Evolutionary conservation across 2,797 vertebrate species (phyloP), one percentile per base, ranked within the genome.

Genomic region (Dryobates pubescens): DNA sequence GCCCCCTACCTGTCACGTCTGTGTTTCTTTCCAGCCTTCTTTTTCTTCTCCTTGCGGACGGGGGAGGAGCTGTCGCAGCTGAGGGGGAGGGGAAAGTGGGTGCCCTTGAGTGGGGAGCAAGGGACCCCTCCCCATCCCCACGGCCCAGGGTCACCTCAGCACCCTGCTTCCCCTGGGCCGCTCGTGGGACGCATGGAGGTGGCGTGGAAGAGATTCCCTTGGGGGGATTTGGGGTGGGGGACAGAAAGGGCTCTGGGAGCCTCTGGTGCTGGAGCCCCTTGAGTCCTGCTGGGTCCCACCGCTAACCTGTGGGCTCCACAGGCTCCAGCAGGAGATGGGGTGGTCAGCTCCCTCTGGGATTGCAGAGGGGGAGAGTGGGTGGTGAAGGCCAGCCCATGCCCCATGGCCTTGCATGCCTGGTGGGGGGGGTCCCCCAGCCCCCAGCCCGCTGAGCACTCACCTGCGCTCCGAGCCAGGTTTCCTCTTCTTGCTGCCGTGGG

Each of bases 11-110:
- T 99, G 98, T 99, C 98, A 93, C 99, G 98, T 92, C 98, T 99
- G 97, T 99, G 99, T 96, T 99, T 99, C 98, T 99, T 99, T 93
- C 98, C 97, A 73, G 98, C 98, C 97, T 99, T 98, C 96, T 99
- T 99, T 96, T 98, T 99, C 97, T 99, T 99, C 94, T 99, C 99
- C 96, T 98, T 98, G 95, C 98, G 98, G 88, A 98, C 97, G 41
- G 99, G 98, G 49, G 99, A 99, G 38, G 98, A 98, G 96, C 99
- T 99, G 96, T 98, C 99, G 17, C 98, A 98, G 88, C 99, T 99
- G 91, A 0, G 13, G 38, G 0, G 5, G 10, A 49, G 7, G 49
- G 32, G 29, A 59, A 30, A 78, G 79, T 41, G 49, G 36, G 63
- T 85, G 56, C 43, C 79, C 80, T 92, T 96, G 69, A 87, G 32